Evolutionary conservation across 2,113 vertebrate species (phyloP), one percentile per base, ranked within the genome.

Genomic region (Saccopteryx leptura): DNA sequence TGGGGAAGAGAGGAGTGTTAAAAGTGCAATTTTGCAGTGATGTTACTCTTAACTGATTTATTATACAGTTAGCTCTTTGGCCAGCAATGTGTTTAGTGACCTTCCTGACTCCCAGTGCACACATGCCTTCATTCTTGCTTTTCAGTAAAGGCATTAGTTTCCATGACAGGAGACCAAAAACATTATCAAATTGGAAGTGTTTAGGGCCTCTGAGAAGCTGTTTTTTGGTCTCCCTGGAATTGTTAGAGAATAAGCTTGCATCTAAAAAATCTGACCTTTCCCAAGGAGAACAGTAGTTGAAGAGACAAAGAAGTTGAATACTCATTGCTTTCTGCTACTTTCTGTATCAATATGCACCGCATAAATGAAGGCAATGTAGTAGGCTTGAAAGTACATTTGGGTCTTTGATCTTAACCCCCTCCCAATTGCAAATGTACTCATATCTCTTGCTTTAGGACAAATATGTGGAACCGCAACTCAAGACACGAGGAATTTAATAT

Each of bases 191-290:
- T 90, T 66, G 83, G 52, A 96, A 93, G 18, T 96, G 79, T 86
- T 92, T 95, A 90, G 58, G 75, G 63, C 79, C 75, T 94, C 54
- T 17, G 21, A 95, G 90, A 75, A 94, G 88, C 65, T 75, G 88
- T 91, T 94, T 82, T 94, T 88, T 93, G 9, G 87, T 93, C 56
- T 96, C 92, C 90, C 83, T 96, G 95, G 87, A 94, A 48, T 93
- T 80, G 63, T 97, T 81, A 71, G n/a, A 82, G 52, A 91, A 89
- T 65, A 91, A 31, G 23, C 24, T n/a, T 80, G 68, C n/a, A 88
- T 97, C 50, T 95, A 9, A 95, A 95, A 95, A 82, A 56, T 74
- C 19, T 86, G 83, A 89, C 26, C 50, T 88, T 94, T 93, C 54
- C 48, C 60, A 79, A 91, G 61, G 78, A 96, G 90, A 92, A 83